Conservation (phyloP, 2,797 vertebrate genomes). For the Acanthornis magna region DNA sequence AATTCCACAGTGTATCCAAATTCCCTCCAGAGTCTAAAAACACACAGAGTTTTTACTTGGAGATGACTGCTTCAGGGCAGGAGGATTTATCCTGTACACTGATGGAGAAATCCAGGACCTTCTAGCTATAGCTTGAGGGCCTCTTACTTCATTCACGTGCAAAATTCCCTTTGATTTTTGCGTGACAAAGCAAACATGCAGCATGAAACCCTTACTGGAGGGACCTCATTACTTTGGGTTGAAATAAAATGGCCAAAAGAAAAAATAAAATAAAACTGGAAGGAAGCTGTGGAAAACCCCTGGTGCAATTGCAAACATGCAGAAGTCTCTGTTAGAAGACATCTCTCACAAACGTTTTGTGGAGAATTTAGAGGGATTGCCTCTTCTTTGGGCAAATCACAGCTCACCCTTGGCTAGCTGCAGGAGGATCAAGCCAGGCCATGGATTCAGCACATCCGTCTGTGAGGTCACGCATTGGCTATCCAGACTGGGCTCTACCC, state of each 20-base stretch:
- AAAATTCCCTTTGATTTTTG: not conserved
- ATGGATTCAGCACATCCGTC: not conserved
- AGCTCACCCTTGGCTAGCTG: not conserved
- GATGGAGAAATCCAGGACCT: not conserved
- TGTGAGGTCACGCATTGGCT: rapidly evolving
- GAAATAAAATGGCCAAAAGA: not conserved
- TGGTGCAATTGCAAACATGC: not conserved
- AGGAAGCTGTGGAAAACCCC: not conserved
- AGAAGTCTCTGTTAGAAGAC: not conserved
- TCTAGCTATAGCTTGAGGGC: not conserved
- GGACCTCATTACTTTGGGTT: not conserved
- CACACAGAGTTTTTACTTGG: not conserved
- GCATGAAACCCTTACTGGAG: not conserved
- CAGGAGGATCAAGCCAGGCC: not conserved
- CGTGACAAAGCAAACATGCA: not conserved
- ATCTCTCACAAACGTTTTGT: rapidly evolving
- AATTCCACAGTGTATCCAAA: not conserved
- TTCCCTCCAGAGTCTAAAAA: not conserved
- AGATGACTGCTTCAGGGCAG: not conserved
- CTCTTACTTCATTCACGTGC: not conserved
- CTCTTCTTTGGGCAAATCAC: not conserved
- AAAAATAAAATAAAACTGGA: not conserved
- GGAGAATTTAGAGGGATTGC: not conserved
- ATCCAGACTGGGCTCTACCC: not conserved
- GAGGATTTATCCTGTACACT: not conserved